A percentile compares a stretch with the other conserved stretches of the same genome.
Evolutionary conservation across 1,140 invertebrate species (phyloP).

Genomic region (Battus philenor): DNA sequence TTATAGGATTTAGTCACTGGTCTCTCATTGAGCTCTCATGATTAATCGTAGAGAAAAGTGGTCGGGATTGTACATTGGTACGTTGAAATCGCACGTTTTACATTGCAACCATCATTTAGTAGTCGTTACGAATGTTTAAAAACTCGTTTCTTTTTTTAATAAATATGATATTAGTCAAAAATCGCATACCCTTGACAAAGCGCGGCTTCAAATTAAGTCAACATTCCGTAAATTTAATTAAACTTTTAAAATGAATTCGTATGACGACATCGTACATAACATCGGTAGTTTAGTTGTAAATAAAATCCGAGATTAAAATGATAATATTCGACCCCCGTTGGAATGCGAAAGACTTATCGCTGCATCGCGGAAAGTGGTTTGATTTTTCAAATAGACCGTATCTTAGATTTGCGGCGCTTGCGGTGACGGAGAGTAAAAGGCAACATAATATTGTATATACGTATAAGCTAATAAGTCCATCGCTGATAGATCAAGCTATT

Average conservation of each 20-base stretch:
- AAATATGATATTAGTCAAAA: background rate
- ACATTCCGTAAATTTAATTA: too few species aligned
- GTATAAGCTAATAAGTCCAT: conserved; percentile 13
- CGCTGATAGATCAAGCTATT: conserved; percentile 9
- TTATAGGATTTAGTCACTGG: conserved; percentile 61
- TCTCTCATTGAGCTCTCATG: conserved; percentile 57
- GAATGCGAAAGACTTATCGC: conserved; percentile 27
- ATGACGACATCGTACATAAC: background rate
- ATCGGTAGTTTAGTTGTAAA: too few species aligned
- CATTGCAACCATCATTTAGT: conserved; percentile 37
- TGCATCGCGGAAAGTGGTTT: conserved; percentile 40
- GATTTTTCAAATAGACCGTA: conserved; percentile 37
- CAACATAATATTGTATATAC: conserved; percentile 12
- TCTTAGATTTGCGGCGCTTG: conserved; percentile 20
- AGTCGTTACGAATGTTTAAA: too few species aligned
- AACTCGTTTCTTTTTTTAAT: too few species aligned
- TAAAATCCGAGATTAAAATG: too few species aligned
- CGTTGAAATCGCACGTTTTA: conserved; percentile 49
- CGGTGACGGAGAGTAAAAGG: conserved; percentile 23
- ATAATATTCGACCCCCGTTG: conserved; percentile 35
- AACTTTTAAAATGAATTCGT: too few species aligned
- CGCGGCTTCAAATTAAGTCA: too few species aligned
- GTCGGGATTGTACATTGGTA: conserved; percentile 44
- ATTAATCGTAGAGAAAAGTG: conserved; percentile 62
- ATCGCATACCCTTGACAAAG: background rate